A percentile compares a stretch with the other conserved stretches of the same genome.
These are phyloP conservation scores for Pedicia rivosa DNA, from an alignment of 2,888 invertebrate genomes.

Conservation along the genomic window DNA sequence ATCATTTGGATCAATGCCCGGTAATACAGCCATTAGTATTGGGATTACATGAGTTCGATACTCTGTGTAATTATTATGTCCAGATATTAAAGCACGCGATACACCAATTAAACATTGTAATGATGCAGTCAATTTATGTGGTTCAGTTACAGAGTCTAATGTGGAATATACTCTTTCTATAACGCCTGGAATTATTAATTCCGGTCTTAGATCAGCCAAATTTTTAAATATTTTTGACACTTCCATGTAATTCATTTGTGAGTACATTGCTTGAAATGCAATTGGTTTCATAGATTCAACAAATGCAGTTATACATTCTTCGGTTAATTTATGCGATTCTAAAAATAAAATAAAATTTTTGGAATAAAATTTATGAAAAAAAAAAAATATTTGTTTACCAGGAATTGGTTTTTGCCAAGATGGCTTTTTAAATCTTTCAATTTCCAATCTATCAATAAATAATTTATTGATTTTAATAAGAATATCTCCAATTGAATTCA, in stretches of 20 bases:
- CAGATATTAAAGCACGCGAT: conserved; percentile 42
- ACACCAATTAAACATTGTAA: conserved; percentile 55
- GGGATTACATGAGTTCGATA: conserved; percentile 71
- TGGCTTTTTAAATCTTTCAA: conserved; percentile 25
- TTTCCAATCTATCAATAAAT: conserved; percentile 39
- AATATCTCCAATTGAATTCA: conserved; percentile 45
- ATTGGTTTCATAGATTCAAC: conserved; percentile 60
- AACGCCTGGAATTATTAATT: conserved; percentile 65
- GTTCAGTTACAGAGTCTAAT: conserved; percentile 75
- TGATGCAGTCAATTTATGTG: conserved; percentile 61
- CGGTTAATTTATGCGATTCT: conserved; percentile 51
- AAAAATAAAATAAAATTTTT: conserved; percentile 32
- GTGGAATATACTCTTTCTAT: conserved; percentile 66
- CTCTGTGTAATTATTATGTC: conserved; percentile 42
- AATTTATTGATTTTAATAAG: conserved; percentile 49
- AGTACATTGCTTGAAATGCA: conserved; percentile 64
- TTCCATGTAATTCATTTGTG: conserved; percentile 46
- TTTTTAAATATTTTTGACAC: conserved; percentile 52
- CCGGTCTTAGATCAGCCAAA: conserved; percentile 64
- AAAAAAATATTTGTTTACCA: conserved; percentile 7
- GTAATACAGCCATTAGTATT: conserved; percentile 60
- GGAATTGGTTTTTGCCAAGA: conserved; percentile 28
- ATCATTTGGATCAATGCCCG: conserved; percentile 85
- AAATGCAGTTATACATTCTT: conserved; percentile 66
- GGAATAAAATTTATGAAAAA: no score